phyloP scores from a whole-genome alignment of 2,113 vertebrate genomes.

The Aplodontia rufa region DNA sequence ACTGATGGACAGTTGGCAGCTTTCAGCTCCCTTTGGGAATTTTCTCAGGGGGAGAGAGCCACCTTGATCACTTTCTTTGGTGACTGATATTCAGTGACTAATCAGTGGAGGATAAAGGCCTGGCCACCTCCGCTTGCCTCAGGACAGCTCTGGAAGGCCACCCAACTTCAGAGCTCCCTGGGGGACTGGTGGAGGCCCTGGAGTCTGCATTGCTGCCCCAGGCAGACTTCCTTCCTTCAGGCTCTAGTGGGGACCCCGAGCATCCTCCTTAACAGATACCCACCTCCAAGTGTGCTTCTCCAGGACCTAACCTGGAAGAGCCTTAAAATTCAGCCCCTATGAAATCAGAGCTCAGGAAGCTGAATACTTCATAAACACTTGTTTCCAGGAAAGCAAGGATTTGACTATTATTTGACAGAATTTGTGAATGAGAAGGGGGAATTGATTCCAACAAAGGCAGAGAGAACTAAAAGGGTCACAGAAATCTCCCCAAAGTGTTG shows the following conservation, averaged over 20 bases:
- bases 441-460: not conserved
- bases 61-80: not conserved
- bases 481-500: not conserved
- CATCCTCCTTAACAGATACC: not conserved
- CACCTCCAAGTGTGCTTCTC: not conserved
- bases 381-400: not conserved
- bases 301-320: not conserved
- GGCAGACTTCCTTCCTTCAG: not conserved
- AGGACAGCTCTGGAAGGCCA: not conserved
- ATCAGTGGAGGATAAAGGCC: not conserved
- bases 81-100: not conserved
- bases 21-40: not conserved
- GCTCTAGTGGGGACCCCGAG: not conserved
- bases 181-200: not conserved
- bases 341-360: not conserved
- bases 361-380: not conserved
- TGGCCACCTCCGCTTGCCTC: fast-evolving
- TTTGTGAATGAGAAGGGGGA: not conserved
- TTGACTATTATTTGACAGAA: not conserved
- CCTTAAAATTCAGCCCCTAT: not conserved
- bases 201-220: fast-evolving
- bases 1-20: not conserved
- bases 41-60: not conserved
- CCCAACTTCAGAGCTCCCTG: not conserved
- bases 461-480: not conserved